A percentile compares a stretch with the other conserved stretches of the same genome.
These are phyloP conservation scores for Discoglossus pictus DNA, from an alignment of 2,797 vertebrate species.

Conservation along the genomic window DNA sequence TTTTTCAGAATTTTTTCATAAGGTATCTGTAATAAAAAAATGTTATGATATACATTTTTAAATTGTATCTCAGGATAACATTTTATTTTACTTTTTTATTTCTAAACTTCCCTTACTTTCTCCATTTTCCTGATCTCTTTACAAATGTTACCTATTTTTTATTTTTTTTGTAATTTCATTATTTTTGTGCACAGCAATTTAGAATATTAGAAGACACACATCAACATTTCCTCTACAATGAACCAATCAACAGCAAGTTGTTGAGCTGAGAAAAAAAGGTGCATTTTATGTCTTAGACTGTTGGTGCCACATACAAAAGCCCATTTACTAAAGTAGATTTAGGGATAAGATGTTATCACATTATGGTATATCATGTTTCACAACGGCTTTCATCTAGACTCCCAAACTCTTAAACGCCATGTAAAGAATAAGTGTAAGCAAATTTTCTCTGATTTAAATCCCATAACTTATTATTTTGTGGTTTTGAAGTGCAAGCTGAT, in stretches of 20 bases:
- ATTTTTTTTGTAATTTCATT: too few relatives aligned
- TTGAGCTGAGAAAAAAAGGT: neutral
- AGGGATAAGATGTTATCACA: slow-evolving; percentile 27
- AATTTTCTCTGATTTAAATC: slow-evolving; percentile 13
- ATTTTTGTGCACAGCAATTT: too few relatives aligned
- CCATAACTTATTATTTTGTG: neutral
- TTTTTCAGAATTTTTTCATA: too few relatives aligned
- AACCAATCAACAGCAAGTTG: slow-evolving; percentile 19
- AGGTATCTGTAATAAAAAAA: too few relatives aligned
- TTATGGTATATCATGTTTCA: slow-evolving; percentile 33
- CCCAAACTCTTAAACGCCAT: slow-evolving; percentile 1
- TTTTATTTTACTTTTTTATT: too few relatives aligned
- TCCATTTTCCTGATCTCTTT: too few relatives aligned
- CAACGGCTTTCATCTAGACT: slow-evolving; percentile 30
- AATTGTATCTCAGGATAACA: too few relatives aligned
- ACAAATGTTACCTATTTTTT: too few relatives aligned
- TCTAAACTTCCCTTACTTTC: too few relatives aligned
- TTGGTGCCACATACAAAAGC: slow-evolving; percentile 26
- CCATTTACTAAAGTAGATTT: slow-evolving; percentile 11
- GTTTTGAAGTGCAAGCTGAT: too few relatives aligned
- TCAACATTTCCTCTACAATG: neutral
- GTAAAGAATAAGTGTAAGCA: slow-evolving; percentile 5
- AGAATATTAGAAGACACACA: slow-evolving; percentile 6
- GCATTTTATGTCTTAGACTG: neutral
- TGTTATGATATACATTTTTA: too few relatives aligned